Evolutionary conservation across 2,113 vertebrate species (phyloP).

Genomic region (Caracal caracal): DNA sequence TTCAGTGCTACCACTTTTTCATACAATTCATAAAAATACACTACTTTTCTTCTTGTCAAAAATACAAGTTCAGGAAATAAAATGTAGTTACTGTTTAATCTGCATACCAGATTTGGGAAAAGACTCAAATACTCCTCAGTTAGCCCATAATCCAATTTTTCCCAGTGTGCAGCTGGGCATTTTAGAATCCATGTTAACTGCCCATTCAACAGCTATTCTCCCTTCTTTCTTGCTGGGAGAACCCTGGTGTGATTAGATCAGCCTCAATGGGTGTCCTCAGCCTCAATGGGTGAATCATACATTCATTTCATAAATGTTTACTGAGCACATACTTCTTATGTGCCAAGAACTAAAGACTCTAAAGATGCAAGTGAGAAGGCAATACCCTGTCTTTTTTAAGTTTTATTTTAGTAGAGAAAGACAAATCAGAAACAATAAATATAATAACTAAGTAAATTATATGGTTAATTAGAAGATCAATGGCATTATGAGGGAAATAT

Average conservation of each 20-base stretch:
- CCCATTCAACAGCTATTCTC: background rate
- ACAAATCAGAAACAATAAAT: background rate
- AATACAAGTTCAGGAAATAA: conserved; percentile 11
- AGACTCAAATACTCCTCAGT: background rate
- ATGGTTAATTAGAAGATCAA: background rate
- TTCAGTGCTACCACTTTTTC: background rate
- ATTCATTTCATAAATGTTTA: background rate
- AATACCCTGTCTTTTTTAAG: background rate
- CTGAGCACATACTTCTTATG: background rate
- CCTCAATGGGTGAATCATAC: background rate
- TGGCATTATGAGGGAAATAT: background rate
- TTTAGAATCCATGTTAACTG: background rate
- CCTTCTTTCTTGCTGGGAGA: background rate
- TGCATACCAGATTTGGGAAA: background rate
- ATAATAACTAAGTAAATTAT: background rate
- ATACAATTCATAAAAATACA: background rate
- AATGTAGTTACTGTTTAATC: background rate
- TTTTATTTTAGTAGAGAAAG: background rate
- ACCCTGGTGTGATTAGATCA: background rate
- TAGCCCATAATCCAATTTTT: background rate
- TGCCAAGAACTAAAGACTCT: background rate
- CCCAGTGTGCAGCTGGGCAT: background rate
- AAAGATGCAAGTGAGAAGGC: background rate
- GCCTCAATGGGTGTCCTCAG: background rate
- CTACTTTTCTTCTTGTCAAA: background rate